These are phyloP conservation scores for Lucifuga dentata DNA, from an alignment of 2,113 vertebrate species.

Conservation along the genomic window DNA sequence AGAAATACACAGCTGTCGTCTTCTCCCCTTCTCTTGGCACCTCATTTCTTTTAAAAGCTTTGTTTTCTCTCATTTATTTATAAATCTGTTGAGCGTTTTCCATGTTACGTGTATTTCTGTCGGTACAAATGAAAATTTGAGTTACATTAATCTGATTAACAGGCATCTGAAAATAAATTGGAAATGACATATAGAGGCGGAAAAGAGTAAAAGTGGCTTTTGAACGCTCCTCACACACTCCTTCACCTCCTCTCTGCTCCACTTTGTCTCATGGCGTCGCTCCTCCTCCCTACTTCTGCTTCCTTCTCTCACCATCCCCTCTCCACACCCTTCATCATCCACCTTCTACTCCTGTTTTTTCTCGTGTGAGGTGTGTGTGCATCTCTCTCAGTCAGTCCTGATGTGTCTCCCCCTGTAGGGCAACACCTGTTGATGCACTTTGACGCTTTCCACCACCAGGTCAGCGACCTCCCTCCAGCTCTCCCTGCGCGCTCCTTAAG, in stretches of 20 bases:
- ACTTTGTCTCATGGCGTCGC: too few relatives aligned
- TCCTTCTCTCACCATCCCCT: too few relatives aligned
- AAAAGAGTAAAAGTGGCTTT: too few relatives aligned
- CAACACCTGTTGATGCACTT: constrained; percentile 96
- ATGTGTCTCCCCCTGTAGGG: constrained; percentile 86
- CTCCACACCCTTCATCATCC: background rate
- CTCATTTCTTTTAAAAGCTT: too few relatives aligned
- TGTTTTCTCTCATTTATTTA: too few relatives aligned
- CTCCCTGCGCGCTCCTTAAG: constrained; percentile 94
- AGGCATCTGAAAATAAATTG: too few relatives aligned
- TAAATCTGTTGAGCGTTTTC: too few relatives aligned
- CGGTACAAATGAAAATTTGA: too few relatives aligned
- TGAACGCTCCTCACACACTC: background rate
- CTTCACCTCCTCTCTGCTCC: constrained; percentile 11
- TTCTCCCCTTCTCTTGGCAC: background rate
- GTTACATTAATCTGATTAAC: too few relatives aligned
- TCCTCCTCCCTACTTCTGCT: background rate
- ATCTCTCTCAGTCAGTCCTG: constrained; percentile 70
- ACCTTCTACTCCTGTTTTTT: background rate
- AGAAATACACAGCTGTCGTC: background rate
- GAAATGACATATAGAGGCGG: too few relatives aligned
- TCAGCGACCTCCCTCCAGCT: constrained; percentile 92
- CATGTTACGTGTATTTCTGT: too few relatives aligned
- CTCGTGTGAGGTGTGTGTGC: constrained; percentile 39
- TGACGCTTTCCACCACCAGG: constrained; percentile 96